Evolutionary conservation across 1,140 invertebrate species (phyloP).

Genomic region (Drosophila athabasca): DNA sequence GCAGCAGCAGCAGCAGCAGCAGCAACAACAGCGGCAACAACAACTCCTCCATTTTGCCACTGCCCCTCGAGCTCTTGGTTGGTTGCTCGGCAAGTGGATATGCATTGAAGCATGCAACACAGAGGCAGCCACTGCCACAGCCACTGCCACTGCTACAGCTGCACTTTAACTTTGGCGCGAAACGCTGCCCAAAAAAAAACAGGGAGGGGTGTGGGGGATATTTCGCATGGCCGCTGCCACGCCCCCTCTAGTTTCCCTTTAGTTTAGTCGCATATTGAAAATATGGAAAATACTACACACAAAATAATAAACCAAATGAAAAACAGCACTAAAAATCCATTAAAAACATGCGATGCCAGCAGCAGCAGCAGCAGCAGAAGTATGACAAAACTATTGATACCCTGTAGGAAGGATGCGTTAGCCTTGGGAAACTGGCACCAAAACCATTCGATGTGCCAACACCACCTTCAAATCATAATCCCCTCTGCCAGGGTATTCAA

Average conservation of each 20-base stretch:
- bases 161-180: constrained; percentile 46
- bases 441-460: constrained; percentile 2
- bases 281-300: constrained; percentile 31
- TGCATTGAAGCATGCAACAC: constrained; percentile 75
- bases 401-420: too few relatives aligned
- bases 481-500: too few relatives aligned
- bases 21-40: constrained; percentile 6
- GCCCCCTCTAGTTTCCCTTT: constrained; percentile 29
- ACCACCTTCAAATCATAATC: neutral
- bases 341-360: too few relatives aligned
- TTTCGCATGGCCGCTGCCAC: constrained; percentile 54
- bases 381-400: too few relatives aligned
- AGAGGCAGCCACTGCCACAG: constrained; percentile 30
- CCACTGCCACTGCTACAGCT: constrained; percentile 34
- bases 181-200: constrained; percentile 10
- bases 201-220: constrained; percentile 16
- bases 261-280: constrained; percentile 39
- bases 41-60: constrained; percentile 62
- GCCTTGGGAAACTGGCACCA: too few relatives aligned
- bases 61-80: constrained; percentile 62
- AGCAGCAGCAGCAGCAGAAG: too few relatives aligned
- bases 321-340: neutral
- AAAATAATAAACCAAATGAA: constrained; percentile 13
- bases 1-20: constrained; percentile 1
- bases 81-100: constrained; percentile 77